Base-by-base conservation (phyloP, 2,888 invertebrate genomes). In the Antheraea yamamai region DNA sequence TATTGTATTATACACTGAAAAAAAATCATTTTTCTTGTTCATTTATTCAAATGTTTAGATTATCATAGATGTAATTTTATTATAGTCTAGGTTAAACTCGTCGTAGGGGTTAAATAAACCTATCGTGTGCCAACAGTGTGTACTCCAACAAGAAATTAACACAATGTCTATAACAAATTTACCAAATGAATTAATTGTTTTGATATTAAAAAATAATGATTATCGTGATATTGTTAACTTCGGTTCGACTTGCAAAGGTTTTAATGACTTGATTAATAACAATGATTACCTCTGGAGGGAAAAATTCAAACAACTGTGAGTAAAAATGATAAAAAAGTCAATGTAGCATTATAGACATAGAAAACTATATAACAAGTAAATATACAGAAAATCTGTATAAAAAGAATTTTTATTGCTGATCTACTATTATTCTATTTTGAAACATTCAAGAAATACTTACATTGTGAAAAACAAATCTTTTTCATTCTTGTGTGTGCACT, bases 201-300 rank as follows among this genome's bases (percentile, higher is more conserved):
- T 87, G 68, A 87, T 91, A 77, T 79, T 92, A 66, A 75, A 81
- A 77, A 79, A 84, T 73, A 83, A 78, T 75, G 78, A 85, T 61
- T 80, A 81, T 75, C 76, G 76, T 16, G 96, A 96, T 85, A 90
- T 96, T 70, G 76, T 95, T 20, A 92, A 91, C 82, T 95, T 96
- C 80, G 91, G 95, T 30, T 81, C 89, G 73, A 95, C 96, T 26
- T 96, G 96, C 85, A 95, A 92, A 81, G 91, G 91, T 61, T 95
- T 95, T 76, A 86, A 94, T 80, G 88, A 91, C 76, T 82, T 95
- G 74, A 88, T 96, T 2, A 87, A 85, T n/a, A 86, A 82, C 71
- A 91, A 91, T 79, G 85, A 89, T 70, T 79, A 79, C 74, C 81
- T 92, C 16, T 92, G 92, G 91, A 92, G 87, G 79, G 78, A 77